These are phyloP conservation scores for Caranx ignobilis DNA, from an alignment of 2,113 vertebrate species.

Conservation along the genomic window DNA sequence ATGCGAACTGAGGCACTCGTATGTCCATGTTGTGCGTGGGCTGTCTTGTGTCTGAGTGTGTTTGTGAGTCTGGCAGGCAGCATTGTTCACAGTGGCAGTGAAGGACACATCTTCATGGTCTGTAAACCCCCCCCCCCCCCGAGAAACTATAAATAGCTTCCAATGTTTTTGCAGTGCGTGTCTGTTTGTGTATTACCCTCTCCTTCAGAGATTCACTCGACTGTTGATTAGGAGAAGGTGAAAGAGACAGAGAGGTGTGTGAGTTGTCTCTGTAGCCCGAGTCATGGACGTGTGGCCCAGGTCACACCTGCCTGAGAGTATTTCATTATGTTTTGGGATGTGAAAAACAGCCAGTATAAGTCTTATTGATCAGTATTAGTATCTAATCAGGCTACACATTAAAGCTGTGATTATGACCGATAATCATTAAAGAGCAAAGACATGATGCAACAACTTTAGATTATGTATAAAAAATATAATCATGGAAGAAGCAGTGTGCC, in stretches of 20 bases:
- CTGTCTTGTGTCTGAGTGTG: neutral
- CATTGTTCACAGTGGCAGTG: conserved; percentile 43
- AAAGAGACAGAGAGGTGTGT: neutral
- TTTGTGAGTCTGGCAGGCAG: conserved; percentile 24
- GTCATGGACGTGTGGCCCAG: too few species aligned
- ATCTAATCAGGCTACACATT: too few species aligned
- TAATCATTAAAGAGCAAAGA: too few species aligned
- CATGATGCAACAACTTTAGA: neutral
- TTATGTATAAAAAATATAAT: neutral
- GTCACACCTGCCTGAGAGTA: too few species aligned
- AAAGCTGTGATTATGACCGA: too few species aligned
- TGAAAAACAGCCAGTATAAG: too few species aligned
- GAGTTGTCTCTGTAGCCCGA: too few species aligned
- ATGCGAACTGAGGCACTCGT: neutral
- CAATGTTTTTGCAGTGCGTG: conserved; percentile 29
- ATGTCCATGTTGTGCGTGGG: neutral
- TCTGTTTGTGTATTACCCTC: neutral
- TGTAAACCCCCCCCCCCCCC: conserved; percentile 30
- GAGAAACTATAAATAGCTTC: conserved; percentile 49
- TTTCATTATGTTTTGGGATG: too few species aligned
- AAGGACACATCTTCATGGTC: conserved; percentile 56
- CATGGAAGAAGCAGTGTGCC: neutral
- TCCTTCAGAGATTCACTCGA: conserved; percentile 30
- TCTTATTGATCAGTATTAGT: too few species aligned
- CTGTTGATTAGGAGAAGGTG: conserved; percentile 23